Conservation (phyloP, 2,888 invertebrate species). For the Erynnis tages region DNA sequence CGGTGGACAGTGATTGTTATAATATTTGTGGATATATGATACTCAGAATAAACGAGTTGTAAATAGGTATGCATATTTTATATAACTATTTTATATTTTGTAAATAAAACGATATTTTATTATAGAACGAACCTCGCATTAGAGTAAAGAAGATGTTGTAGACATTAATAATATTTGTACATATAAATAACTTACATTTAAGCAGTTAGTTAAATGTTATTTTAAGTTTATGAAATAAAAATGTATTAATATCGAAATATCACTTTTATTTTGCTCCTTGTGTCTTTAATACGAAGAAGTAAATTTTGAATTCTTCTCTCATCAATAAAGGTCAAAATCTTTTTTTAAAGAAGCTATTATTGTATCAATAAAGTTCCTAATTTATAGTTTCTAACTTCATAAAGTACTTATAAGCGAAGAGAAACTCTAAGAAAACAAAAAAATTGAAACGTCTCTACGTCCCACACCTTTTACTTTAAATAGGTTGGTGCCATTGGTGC, state of each 20-base stretch:
- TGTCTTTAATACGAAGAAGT: too few species aligned
- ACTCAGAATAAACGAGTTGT: too few species aligned
- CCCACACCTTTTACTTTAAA: too few species aligned
- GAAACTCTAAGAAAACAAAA: not conserved
- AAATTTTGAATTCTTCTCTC: too few species aligned
- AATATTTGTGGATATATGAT: too few species aligned
- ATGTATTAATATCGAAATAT: constrained; percentile 11
- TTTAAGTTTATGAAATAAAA: constrained; percentile 11
- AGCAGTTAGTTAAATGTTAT: not conserved
- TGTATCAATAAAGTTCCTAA: too few species aligned
- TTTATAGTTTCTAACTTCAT: too few species aligned
- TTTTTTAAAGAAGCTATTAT: too few species aligned
- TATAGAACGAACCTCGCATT: constrained; percentile 27
- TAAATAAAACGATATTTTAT: constrained; percentile 17
- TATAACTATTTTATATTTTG: constrained; percentile 28
- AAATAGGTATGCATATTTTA: not conserved
- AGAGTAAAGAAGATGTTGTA: constrained; percentile 12
- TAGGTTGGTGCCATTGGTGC: not conserved
- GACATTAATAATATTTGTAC: constrained; percentile 14
- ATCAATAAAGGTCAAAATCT: too few species aligned
- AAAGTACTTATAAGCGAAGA: too few species aligned
- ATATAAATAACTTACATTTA: constrained; percentile 11
- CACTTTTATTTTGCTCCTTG: constrained; percentile 1
- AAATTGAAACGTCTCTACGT: not conserved
- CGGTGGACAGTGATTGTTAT: too few species aligned